phyloP scores from a whole-genome alignment of 2,888 invertebrate genomes.

The Yponomeuta plumbellus region DNA sequence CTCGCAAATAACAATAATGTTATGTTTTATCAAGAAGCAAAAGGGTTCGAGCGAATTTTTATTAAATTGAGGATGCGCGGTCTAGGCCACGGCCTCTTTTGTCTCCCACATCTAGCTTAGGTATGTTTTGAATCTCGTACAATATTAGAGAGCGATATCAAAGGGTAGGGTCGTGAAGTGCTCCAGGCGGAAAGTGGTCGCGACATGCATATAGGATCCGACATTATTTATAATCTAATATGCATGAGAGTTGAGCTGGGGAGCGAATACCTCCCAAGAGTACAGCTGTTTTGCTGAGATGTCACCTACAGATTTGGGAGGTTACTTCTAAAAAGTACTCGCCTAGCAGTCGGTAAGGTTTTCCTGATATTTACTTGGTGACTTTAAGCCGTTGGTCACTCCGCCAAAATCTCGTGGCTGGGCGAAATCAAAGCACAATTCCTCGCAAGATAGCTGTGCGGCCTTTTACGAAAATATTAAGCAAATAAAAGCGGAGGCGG shows the following conservation, averaged over 20 bases:
- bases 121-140: slow-evolving; percentile 20
- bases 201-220: slow-evolving; percentile 37
- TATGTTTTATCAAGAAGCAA: slow-evolving; percentile 1
- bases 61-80: slow-evolving; percentile 11
- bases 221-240: slow-evolving; percentile 58
- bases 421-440: not conserved
- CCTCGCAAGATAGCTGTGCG: slow-evolving; percentile 21
- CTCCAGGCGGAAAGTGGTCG: slow-evolving; percentile 39
- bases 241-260: slow-evolving; percentile 41
- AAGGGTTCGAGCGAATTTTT: slow-evolving; percentile 7
- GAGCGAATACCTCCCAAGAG: slow-evolving; percentile 24
- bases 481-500: slow-evolving; percentile 46
- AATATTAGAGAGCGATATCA: slow-evolving; percentile 22
- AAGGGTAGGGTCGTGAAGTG: slow-evolving; percentile 23
- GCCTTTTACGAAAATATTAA: slow-evolving; percentile 59
- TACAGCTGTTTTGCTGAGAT: slow-evolving; percentile 19
- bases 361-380: no score
- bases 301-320: not conserved
- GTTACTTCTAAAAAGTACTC: no score
- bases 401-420: no score
- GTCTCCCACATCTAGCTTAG: slow-evolving; percentile 17
- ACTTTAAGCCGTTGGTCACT: no score
- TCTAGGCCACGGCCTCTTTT: slow-evolving; percentile 7
- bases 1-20: slow-evolving; percentile 12
- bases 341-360: no score